Evolutionary conservation across 2,797 vertebrate genomes (phyloP), one percentile per base, ranked within the genome.

Genomic region (Rhinophrynus dorsalis): DNA sequence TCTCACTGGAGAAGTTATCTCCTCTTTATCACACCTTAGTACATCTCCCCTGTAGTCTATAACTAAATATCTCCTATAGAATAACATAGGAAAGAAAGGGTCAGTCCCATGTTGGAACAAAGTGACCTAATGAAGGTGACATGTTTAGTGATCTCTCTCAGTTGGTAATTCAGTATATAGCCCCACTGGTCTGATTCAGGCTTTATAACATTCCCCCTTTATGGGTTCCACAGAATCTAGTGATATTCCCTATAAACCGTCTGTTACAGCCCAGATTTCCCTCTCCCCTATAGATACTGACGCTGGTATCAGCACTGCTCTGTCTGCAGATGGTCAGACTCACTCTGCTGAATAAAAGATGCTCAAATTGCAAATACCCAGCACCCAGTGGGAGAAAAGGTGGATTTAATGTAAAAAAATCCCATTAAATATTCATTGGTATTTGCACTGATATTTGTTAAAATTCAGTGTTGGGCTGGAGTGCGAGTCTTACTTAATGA

Each of bases 351-450:
- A 72, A 63, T 56, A 50, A 58, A 29, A 38, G 51, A 48, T 54
- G 42, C 42, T 71, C 42, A 64, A 56, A 72, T 72, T 72, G 69
- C 54, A 65, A 59, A 72, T 58, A 51, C 65, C 61, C 51, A 44
- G 40, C 56, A 42, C 33, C 40, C 61, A 64, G 60, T 17, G 52
- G 68, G 52, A 55, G 32, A 57, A 55, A 57, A 64, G 52, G 52
- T 58, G 63, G 54, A 65, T 72, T 65, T 65, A 29, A 65, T 72
- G 69, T 33, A 70, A 44, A 65, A 68, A 72, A 65, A 65, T 65
- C 61, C 54, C 54, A 72, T 72, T 65, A 72, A 72, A 72, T 72
- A 72, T 72, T 72, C 69, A 72, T 72, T 65, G 61, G 51, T 65
- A 57, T 64, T 65, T 72, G 65, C 59, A 54, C 69, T 72, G 69